Percentiles rank a stretch among this genome's conserved stretches.
Evolutionary conservation across 2,797 vertebrate genomes (phyloP).

Genomic region (Peromyscus nudipes): DNA sequence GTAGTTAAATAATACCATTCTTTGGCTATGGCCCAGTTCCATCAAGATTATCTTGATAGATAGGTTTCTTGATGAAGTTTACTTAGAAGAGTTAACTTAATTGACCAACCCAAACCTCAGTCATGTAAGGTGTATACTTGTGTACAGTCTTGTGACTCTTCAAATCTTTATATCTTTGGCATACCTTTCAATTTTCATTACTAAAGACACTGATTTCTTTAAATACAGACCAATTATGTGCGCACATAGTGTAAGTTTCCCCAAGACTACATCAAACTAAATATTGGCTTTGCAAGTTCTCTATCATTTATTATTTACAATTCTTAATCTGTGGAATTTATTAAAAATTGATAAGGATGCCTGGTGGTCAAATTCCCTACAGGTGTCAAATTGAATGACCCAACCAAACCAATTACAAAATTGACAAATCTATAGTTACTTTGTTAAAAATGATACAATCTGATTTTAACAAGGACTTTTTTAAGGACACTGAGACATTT

Average conservation of each 20-base stretch:
- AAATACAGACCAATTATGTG: slow-evolving; percentile 74
- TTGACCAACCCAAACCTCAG: neutral
- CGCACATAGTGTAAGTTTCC: slow-evolving; percentile 82
- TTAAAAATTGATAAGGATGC: slow-evolving; percentile 86
- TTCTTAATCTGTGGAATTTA: slow-evolving; percentile 86
- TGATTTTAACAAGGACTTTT: slow-evolving; percentile 84
- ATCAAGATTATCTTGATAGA: neutral
- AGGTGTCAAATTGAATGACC: slow-evolving; percentile 81
- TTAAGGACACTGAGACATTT: slow-evolving; percentile 85
- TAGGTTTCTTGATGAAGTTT: neutral
- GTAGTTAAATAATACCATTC: neutral
- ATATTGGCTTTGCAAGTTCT: slow-evolving; percentile 87
- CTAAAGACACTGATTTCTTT: slow-evolving; percentile 63
- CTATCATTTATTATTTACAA: slow-evolving; percentile 88
- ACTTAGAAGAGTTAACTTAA: neutral
- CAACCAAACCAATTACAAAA: slow-evolving; percentile 87
- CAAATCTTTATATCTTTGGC: neutral
- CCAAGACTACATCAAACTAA: slow-evolving; percentile 87
- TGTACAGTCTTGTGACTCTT: neutral
- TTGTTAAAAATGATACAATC: slow-evolving; percentile 84
- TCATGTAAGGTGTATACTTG: neutral
- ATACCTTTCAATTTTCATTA: slow-evolving; percentile 50
- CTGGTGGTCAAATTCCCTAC: slow-evolving; percentile 81
- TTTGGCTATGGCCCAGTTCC: neutral
- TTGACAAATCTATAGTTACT: slow-evolving; percentile 83